Conservation (phyloP, 2,888 invertebrate genomes). For the Sarcophaga carnaria region DNA sequence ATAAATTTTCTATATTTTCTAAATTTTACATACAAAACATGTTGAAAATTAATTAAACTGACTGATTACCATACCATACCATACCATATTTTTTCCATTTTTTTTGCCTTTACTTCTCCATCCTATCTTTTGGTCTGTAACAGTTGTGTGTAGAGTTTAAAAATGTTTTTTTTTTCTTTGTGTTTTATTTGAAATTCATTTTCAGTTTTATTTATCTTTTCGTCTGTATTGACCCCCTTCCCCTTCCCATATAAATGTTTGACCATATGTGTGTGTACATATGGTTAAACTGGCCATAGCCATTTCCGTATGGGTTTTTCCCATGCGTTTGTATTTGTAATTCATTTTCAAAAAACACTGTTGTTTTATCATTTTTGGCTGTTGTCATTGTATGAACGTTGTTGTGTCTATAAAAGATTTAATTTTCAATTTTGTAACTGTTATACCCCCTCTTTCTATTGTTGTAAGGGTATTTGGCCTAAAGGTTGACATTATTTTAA, state of each 20-base stretch:
- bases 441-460: background rate
- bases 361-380: background rate
- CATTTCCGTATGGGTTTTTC: background rate
- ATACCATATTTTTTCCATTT: background rate
- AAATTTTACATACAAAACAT: background rate
- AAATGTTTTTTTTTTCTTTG: background rate
- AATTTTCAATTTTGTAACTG: background rate
- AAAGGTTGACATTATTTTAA: constrained; percentile 33
- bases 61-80: background rate
- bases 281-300: background rate
- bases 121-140: no score
- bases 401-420: background rate
- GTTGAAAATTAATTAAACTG: background rate
- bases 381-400: background rate
- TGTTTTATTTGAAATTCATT: background rate
- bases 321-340: background rate
- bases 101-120: background rate
- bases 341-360: background rate
- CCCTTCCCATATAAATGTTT: background rate
- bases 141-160: background rate
- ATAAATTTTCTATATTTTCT: background rate
- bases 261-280: background rate
- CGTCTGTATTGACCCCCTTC: no score
- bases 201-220: no score
- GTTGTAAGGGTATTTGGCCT: constrained; percentile 15